Conservation (phyloP, 1,140 invertebrate species). For the Musca domestica region DNA sequence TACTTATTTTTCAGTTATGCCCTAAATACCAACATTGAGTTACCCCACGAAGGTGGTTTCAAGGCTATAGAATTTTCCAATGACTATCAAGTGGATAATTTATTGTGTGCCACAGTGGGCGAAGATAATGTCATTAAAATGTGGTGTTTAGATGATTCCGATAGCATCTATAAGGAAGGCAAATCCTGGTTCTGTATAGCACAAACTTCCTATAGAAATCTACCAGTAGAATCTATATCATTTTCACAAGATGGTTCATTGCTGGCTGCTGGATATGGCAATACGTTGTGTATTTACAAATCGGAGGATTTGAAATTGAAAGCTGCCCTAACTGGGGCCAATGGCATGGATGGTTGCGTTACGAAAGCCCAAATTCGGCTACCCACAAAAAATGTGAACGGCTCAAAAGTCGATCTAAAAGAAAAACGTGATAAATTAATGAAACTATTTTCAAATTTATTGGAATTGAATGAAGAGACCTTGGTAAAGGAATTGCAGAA, state of each 20-base stretch:
- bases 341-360: slow-evolving; percentile 40
- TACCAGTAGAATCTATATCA: slow-evolving; percentile 58
- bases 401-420: slow-evolving; percentile 31
- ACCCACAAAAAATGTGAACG: slow-evolving; percentile 33
- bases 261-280: slow-evolving; percentile 68
- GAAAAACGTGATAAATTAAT: slow-evolving; percentile 40
- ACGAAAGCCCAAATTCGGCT: slow-evolving; percentile 42
- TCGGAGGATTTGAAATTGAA: slow-evolving; percentile 59
- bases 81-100: slow-evolving; percentile 51
- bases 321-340: slow-evolving; percentile 52
- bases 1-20: slow-evolving; percentile 59
- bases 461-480: slow-evolving; percentile 38
- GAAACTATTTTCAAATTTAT: slow-evolving; percentile 33
- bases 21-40: slow-evolving; percentile 72
- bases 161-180: slow-evolving; percentile 58
- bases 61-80: slow-evolving; percentile 66
- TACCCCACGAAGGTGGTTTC: slow-evolving; percentile 67
- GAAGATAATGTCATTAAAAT: slow-evolving; percentile 72
- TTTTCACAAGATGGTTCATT: slow-evolving; percentile 78
- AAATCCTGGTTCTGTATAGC: slow-evolving; percentile 66
- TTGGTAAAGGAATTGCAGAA: slow-evolving; percentile 35
- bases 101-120: slow-evolving; percentile 65
- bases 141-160: slow-evolving; percentile 63
- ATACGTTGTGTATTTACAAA: slow-evolving; percentile 71
- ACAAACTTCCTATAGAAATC: slow-evolving; percentile 64